phyloP scores from a whole-genome alignment of 2,888 invertebrate species.

The Plebejus anna region DNA sequence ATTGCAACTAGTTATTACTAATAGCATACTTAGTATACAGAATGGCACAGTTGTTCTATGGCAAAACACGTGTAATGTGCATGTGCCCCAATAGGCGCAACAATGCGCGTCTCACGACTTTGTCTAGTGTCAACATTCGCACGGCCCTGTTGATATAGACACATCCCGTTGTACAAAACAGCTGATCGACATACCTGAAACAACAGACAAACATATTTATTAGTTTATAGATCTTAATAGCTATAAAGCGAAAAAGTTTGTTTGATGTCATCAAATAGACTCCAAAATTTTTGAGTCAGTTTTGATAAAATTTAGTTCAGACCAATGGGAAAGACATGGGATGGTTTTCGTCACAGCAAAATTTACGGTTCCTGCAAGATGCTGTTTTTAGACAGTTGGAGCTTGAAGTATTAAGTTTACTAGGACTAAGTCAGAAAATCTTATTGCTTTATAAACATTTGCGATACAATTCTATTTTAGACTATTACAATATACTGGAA shows the following conservation, averaged over 20 bases:
- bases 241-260: too few species aligned
- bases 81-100: background rate
- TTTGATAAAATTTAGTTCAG: too few species aligned
- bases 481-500: background rate
- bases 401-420: too few species aligned
- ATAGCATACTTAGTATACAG: background rate
- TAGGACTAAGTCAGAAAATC: background rate
- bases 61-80: background rate
- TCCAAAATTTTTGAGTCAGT: too few species aligned
- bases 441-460: background rate
- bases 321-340: too few species aligned
- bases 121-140: constrained; percentile 17
- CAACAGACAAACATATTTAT: background rate
- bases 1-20: too few species aligned
- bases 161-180: constrained; percentile 1
- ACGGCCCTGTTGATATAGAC: constrained; percentile 16
- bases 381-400: too few species aligned
- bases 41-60: background rate
- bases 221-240: too few species aligned
- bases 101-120: constrained; percentile 6
- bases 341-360: too few species aligned
- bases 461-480: background rate
- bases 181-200: constrained; percentile 22
- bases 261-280: background rate
- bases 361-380: too few species aligned